Evolutionary conservation across 1,140 invertebrate genomes (phyloP).

Genomic region (Penaeus chinensis): DNA sequence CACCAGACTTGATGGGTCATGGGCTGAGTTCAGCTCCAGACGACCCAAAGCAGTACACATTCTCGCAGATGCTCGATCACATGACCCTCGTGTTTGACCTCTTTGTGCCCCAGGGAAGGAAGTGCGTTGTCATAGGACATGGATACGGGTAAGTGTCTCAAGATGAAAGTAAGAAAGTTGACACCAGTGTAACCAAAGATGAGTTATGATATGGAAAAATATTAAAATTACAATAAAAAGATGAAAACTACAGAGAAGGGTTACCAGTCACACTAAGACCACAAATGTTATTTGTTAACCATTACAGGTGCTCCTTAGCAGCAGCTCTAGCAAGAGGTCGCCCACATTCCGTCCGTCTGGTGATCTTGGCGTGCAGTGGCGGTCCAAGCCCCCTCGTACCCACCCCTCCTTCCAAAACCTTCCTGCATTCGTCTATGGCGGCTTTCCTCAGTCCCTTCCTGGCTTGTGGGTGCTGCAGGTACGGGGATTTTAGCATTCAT

Average conservation of each 20-base stretch:
- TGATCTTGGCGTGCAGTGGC: constrained; percentile 79
- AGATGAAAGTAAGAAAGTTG: too few relatives aligned
- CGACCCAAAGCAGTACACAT: constrained; percentile 74
- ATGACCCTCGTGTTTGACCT: constrained; percentile 76
- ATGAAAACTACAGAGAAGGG: too few relatives aligned
- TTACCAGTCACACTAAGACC: neutral
- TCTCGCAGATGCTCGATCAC: constrained; percentile 76
- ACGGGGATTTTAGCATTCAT: neutral
- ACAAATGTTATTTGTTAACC: neutral
- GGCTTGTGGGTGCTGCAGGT: constrained; percentile 67
- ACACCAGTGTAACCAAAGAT: too few relatives aligned
- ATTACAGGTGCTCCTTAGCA: constrained; percentile 77
- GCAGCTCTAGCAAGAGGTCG: constrained; percentile 76
- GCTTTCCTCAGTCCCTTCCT: constrained; percentile 69
- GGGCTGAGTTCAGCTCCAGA: constrained; percentile 77
- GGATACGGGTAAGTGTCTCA: constrained; percentile 73
- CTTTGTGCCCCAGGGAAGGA: constrained; percentile 68
- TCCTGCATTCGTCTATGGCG: constrained; percentile 68
- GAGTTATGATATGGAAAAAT: too few relatives aligned
- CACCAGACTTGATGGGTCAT: constrained; percentile 80
- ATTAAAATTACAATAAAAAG: too few relatives aligned
- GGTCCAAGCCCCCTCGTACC: constrained; percentile 77
- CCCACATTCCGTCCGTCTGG: constrained; percentile 73
- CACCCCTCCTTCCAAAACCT: constrained; percentile 72
- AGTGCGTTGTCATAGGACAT: constrained; percentile 74